Conservation (phyloP, 2,797 vertebrate genomes). For the Phrynocephalus forsythii region DNA sequence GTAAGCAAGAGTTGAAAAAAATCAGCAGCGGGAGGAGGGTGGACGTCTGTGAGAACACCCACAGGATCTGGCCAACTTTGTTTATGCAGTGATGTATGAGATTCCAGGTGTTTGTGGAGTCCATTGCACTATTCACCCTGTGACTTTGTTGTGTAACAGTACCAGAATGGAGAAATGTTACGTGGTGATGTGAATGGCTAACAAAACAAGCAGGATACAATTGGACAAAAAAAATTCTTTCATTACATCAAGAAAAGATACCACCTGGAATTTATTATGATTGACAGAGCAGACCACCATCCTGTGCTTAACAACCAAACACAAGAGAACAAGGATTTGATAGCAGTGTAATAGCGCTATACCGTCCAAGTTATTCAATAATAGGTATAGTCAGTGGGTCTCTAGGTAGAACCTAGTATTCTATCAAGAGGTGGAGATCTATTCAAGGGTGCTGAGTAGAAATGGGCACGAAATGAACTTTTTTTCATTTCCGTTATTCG, state of each 20-base stretch:
- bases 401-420: not conserved
- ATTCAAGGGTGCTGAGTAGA: not conserved
- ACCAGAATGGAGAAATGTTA: not conserved
- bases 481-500: no score
- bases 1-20: no score
- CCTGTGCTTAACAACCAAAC: not conserved
- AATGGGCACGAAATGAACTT: no score
- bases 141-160: not conserved
- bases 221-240: not conserved
- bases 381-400: not conserved
- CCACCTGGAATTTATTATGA: not conserved
- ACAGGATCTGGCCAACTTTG: not conserved
- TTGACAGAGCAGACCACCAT: not conserved
- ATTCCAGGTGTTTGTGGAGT: not conserved
- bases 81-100: not conserved
- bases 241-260: not conserved
- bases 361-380: not conserved
- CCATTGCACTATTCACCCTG: not conserved
- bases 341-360: not conserved
- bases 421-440: not conserved
- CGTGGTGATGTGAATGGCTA: not conserved
- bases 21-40: no score
- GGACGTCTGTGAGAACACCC: no score
- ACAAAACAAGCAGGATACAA: not conserved
- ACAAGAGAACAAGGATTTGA: not conserved